Evolutionary conservation across 2,113 vertebrate species (phyloP).

Genomic region (Nannobrachium achirus): DNA sequence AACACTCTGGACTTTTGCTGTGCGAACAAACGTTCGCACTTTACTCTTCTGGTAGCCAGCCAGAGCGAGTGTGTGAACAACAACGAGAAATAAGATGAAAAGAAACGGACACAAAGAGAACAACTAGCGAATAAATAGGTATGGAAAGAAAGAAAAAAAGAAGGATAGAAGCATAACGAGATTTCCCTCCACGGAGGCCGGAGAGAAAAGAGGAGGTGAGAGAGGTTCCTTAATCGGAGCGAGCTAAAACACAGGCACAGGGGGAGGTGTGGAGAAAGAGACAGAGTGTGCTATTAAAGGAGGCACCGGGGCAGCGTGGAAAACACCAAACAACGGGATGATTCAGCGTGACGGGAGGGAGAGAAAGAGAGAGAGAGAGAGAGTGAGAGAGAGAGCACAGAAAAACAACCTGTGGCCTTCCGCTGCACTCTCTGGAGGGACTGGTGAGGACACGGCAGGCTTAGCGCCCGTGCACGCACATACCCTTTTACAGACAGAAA

Average conservation of each 20-base stretch:
- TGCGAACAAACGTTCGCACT: neutral
- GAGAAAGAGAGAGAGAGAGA: slow-evolving; percentile 27
- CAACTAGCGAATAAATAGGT: slow-evolving; percentile 6
- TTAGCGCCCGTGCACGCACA: neutral
- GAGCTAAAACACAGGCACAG: slow-evolving; percentile 49
- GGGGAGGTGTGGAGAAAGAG: slow-evolving; percentile 63
- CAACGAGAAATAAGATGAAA: slow-evolving; percentile 39
- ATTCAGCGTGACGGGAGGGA: slow-evolving; percentile 62
- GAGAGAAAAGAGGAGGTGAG: slow-evolving; percentile 48
- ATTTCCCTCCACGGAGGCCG: slow-evolving; percentile 58
- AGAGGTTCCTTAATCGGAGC: slow-evolving; percentile 56
- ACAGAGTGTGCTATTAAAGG: slow-evolving; percentile 52
- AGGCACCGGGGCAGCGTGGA: slow-evolving; percentile 50
- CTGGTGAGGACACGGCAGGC: slow-evolving; percentile 31
- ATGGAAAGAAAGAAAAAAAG: neutral
- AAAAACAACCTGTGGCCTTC: slow-evolving; percentile 68
- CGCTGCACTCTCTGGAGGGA: slow-evolving; percentile 52
- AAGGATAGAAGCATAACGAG: slow-evolving; percentile 38
- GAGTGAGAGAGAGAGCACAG: slow-evolving; percentile 1
- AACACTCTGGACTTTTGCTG: too few species aligned
- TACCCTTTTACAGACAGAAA: neutral
- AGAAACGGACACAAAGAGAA: slow-evolving; percentile 11
- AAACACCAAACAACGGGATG: slow-evolving; percentile 64
- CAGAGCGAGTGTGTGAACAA: slow-evolving; percentile 31
- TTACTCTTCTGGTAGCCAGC: neutral